These are phyloP conservation scores for Drosophila bifasciata DNA, from an alignment of 1,140 invertebrate genomes.

Conservation along the genomic window DNA sequence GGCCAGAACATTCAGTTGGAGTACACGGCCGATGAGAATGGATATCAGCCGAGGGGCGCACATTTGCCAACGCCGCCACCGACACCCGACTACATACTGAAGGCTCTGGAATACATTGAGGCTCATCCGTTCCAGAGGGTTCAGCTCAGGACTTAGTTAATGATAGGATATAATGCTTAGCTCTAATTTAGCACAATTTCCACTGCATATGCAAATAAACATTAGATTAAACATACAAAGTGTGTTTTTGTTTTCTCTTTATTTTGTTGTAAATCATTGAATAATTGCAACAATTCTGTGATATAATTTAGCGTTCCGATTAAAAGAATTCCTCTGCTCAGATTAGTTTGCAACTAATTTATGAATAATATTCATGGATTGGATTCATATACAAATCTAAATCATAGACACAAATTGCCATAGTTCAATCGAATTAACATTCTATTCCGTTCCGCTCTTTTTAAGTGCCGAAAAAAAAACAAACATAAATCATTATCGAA, in stretches of 20 bases:
- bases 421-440: constrained; percentile 26
- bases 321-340: constrained; percentile 50
- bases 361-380: constrained; percentile 40
- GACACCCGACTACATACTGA: constrained; percentile 90
- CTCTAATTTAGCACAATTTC: constrained; percentile 37
- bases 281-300: constrained; percentile 66
- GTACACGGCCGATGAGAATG: constrained; percentile 92
- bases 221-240: constrained; percentile 28
- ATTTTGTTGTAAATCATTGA: constrained; percentile 48
- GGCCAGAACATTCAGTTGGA: constrained; percentile 84
- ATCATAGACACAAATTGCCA: constrained; percentile 55
- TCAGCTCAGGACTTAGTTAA: constrained; percentile 57
- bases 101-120: constrained; percentile 86
- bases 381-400: constrained; percentile 7
- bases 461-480: constrained; percentile 59
- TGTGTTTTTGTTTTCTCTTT: constrained; percentile 44
- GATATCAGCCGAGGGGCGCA: constrained; percentile 89
- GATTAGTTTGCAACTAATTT: constrained; percentile 64
- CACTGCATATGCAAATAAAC: constrained; percentile 7
- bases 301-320: constrained; percentile 62
- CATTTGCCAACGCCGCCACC: constrained; percentile 91
- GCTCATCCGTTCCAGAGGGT: constrained; percentile 83
- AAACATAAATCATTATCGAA: constrained; percentile 45
- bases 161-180: constrained; percentile 6
- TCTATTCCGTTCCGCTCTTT: constrained; percentile 57